Evolutionary conservation across 2,113 vertebrate genomes (phyloP).

Genomic region (Aspiorhynchus laticeps): DNA sequence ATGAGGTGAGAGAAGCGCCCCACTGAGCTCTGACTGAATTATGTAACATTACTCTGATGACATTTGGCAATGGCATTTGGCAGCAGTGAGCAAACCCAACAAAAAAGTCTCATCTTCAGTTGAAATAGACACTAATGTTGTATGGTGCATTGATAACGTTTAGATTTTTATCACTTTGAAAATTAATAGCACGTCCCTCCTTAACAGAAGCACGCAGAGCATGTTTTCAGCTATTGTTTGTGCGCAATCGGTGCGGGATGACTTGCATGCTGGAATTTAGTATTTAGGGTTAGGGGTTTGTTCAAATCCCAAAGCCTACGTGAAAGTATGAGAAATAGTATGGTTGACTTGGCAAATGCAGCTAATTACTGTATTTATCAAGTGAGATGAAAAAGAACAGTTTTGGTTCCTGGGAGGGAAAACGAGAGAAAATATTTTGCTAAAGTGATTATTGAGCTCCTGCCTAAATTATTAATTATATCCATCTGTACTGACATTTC

Average conservation of each 20-base stretch:
- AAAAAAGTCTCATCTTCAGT: neutral
- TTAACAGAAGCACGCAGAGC: neutral
- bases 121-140: neutral
- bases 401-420: neutral
- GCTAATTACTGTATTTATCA: slow-evolving; percentile 21
- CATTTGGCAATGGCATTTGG: slow-evolving; percentile 41
- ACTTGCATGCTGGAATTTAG: neutral
- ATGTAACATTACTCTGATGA: slow-evolving; percentile 40
- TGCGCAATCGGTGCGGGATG: neutral
- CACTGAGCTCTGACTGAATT: slow-evolving; percentile 31
- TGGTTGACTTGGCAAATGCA: slow-evolving; percentile 1
- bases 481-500: slow-evolving; percentile 7
- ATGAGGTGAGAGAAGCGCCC: slow-evolving; percentile 30
- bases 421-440: neutral
- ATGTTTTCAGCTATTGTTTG: neutral
- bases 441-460: slow-evolving; percentile 14
- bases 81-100: neutral
- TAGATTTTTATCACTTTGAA: neutral
- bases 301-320: neutral
- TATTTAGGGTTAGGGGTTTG: neutral
- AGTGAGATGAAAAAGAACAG: slow-evolving; percentile 23
- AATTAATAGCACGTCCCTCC: neutral
- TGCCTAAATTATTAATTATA: slow-evolving; percentile 14
- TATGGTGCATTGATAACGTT: neutral
- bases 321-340: neutral